Percentiles rank a stretch among this genome's conserved stretches.
Conservation (phyloP, 2,888 invertebrate genomes). For the Sesamia inferens region DNA sequence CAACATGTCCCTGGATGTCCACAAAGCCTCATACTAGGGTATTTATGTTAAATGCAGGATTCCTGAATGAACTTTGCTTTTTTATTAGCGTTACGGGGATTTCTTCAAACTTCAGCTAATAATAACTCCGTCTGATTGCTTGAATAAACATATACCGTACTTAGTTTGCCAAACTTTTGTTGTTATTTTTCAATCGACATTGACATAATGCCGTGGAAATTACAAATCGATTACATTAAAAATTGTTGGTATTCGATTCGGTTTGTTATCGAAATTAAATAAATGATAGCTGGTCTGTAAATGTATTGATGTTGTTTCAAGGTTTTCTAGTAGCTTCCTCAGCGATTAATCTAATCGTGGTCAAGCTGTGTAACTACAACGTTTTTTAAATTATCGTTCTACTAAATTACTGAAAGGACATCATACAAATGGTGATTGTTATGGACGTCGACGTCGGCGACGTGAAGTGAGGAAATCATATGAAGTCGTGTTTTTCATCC, state of each 20-base stretch:
- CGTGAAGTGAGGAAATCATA: not conserved
- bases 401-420: not conserved
- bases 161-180: not conserved
- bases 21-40: not conserved
- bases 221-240: not conserved
- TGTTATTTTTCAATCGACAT: conserved; percentile 9
- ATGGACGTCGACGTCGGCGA: too few species aligned
- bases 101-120: not conserved
- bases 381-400: not conserved
- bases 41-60: not conserved
- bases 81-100: not conserved
- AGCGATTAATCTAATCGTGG: not conserved
- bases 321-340: not conserved
- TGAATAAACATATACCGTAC: not conserved
- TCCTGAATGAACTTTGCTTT: not conserved
- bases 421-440: not conserved
- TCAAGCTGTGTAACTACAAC: too few species aligned
- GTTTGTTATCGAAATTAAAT: conserved; percentile 4
- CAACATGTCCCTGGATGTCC: not conserved
- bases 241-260: not conserved
- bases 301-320: not conserved
- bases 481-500: not conserved
- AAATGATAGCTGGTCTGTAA: not conserved
- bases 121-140: not conserved
- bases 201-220: conserved; percentile 4